A percentile compares a stretch with the other conserved stretches of the same genome.
Evolutionary conservation across 2,797 vertebrate genomes (phyloP).

Genomic region (Tenualosa ilisha): DNA sequence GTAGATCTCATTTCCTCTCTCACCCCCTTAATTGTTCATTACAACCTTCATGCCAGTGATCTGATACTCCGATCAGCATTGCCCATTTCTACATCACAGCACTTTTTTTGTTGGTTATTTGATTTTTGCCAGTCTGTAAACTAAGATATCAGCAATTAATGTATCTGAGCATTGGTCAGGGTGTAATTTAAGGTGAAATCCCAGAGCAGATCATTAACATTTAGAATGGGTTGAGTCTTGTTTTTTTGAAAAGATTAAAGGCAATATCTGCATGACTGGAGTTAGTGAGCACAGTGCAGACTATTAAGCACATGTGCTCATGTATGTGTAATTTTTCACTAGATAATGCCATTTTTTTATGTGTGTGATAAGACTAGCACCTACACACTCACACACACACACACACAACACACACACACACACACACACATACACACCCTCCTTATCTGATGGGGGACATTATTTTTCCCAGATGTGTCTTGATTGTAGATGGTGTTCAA

Average conservation of each 20-base stretch:
- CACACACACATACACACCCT: background rate
- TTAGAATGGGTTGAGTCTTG: background rate
- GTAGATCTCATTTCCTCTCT: background rate
- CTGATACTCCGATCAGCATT: background rate
- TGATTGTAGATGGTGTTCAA: conserved; percentile 44
- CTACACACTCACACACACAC: background rate
- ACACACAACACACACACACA: background rate
- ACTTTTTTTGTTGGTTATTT: conserved; percentile 22
- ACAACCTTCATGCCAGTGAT: background rate
- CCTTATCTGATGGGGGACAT: background rate
- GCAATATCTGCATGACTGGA: background rate
- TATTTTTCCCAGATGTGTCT: background rate
- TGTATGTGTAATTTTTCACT: background rate
- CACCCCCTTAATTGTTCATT: background rate
- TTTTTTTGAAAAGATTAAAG: background rate
- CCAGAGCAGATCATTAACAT: background rate
- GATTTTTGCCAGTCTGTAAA: conserved; percentile 30
- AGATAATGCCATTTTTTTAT: background rate
- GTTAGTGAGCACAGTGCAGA: background rate
- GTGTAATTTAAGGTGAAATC: conserved; percentile 26
- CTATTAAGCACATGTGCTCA: background rate
- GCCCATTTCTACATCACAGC: background rate
- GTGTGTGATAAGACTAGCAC: background rate
- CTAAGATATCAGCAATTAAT: conserved; percentile 28
- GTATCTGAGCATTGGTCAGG: conserved; percentile 24